These are phyloP conservation scores for Circaetus gallicus DNA, from an alignment of 2,113 vertebrate genomes.

Conservation along the genomic window DNA sequence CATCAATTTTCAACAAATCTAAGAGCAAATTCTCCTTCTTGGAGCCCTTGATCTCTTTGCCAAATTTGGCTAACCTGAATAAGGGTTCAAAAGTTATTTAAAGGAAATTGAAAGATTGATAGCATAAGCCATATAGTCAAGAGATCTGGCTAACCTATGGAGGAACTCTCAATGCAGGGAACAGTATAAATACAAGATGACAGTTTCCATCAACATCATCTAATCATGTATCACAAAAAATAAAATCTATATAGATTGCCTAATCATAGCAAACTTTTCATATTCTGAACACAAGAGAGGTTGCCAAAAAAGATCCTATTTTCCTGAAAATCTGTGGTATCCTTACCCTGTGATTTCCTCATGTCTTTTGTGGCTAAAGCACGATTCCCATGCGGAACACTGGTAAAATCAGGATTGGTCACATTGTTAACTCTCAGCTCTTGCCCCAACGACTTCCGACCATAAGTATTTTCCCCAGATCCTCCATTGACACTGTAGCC, in stretches of 20 bases:
- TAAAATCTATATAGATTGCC: not conserved
- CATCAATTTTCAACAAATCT: not conserved
- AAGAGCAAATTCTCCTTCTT: not conserved
- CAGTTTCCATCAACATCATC: not conserved
- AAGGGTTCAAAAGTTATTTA: not conserved
- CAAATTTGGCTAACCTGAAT: not conserved
- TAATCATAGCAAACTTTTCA: not conserved
- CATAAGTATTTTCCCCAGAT: constrained; percentile 97
- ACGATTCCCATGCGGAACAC: constrained; percentile 99
- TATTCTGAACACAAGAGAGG: not conserved
- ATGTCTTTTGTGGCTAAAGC: constrained; percentile 99
- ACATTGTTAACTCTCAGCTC: constrained; percentile 99
- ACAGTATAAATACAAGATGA: not conserved
- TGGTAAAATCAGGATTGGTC: constrained; percentile 90
- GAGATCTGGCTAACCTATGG: not conserved
- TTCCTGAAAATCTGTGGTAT: not conserved
- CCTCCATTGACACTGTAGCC: constrained; percentile 93
- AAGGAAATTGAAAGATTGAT: not conserved
- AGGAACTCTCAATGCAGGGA: not conserved
- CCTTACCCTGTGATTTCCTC: constrained; percentile 99
- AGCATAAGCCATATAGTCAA: not conserved
- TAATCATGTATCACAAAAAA: not conserved
- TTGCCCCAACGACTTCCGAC: constrained; percentile 99
- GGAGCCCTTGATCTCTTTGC: not conserved
- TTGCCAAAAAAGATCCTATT: not conserved